phyloP scores from a whole-genome alignment of 2,888 invertebrate genomes.

The Rotaria sp. region DNA sequence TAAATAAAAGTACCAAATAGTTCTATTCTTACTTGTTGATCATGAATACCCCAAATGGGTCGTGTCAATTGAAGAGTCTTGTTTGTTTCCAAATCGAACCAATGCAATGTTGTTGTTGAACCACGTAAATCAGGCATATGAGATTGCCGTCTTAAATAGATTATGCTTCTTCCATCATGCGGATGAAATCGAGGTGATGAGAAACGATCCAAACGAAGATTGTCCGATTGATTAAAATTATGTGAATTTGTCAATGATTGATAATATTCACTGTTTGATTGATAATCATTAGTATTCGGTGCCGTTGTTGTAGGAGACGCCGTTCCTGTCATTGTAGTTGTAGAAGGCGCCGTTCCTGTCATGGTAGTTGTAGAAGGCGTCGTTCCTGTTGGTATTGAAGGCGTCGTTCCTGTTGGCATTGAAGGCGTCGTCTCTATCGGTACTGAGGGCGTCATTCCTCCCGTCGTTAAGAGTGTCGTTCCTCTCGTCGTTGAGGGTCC shows the following conservation, averaged over 20 bases:
- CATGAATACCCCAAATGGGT: background rate
- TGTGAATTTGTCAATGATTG: background rate
- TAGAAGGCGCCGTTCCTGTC: no score
- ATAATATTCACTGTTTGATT: constrained; percentile 4
- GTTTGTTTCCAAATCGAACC: background rate
- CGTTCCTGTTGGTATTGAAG: no score
- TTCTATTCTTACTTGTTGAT: background rate
- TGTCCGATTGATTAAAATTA: background rate
- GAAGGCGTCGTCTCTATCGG: no score
- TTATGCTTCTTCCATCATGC: background rate
- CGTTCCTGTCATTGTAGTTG: no score
- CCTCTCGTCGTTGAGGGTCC: no score
- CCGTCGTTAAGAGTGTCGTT: no score
- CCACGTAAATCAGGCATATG: background rate
- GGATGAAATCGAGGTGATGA: background rate
- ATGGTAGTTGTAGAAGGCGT: no score
- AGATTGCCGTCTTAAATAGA: background rate
- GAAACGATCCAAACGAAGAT: constrained; percentile 18
- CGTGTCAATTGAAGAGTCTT: background rate
- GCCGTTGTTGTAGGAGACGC: no score
- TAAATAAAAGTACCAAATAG: no score
- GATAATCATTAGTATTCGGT: background rate
- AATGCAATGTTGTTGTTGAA: background rate
- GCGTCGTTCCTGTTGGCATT: no score
- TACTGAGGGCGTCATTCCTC: no score